Evolutionary conservation across 2,113 vertebrate genomes (phyloP), one percentile per base, ranked within the genome.

Genomic region (Phalacrocorax aristotelis): DNA sequence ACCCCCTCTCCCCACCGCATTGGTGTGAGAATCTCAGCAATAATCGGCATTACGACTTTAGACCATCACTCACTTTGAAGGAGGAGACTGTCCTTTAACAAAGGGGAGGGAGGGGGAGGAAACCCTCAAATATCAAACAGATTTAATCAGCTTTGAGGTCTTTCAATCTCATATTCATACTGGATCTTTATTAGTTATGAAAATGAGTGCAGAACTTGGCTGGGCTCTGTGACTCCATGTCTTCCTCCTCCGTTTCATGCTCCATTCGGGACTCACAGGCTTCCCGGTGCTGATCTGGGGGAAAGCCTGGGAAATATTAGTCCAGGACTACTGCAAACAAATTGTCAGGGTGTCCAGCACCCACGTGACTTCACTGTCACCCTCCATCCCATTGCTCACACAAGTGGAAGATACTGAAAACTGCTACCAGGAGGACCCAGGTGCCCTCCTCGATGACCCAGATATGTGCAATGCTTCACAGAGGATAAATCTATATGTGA

Each of bases 11-110:
- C 97, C 94, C 75, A 9, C 91, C 25, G 32, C 96, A 74, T 44
- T 83, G 92, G 92, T 97, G 92, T 95, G 94, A 96, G 95, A 98
- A 95, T 96, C 96, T 96, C 85, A 61, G 88, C 95, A 97, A 92
- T 97, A 98, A 98, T 96, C 93, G 17, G 89, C 93, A 72, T 95
- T 96, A 97, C 11, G 16, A 95, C 83, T 90, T 95, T 64, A 95
- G 97, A 94, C 89, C 94, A 86, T 83, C 94, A 21, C 93, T 98
- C 91, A 89, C 94, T 98, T 96, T 96, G 96, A 96, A 95, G 96
- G 88, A 95, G 83, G 81, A 97, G 96, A 95, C 87, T 91, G 77
- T 94, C 95, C 72, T 97, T 96, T 97, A 94, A 91, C 38, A 71
- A 76, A 76, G 22, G 86, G 88, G 65, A 78, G 42, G 75, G 90